Evolutionary conservation across 2,888 invertebrate species (phyloP).

Genomic region (Orthonychiurus folsomi): DNA sequence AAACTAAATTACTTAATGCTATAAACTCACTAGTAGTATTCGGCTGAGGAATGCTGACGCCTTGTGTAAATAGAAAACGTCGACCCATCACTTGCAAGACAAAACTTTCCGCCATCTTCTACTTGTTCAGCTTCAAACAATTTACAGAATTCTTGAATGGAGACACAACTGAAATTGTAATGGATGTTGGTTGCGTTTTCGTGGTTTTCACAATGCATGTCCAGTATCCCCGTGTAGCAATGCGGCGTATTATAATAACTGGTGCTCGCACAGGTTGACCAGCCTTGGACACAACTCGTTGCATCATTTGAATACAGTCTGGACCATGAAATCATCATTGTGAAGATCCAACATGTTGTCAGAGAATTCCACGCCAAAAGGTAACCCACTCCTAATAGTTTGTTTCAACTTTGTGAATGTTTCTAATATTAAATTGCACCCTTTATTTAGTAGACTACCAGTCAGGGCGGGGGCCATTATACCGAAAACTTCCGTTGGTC

Average conservation of each 20-base stretch:
- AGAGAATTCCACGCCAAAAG: conserved; percentile 30
- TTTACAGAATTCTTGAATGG: conserved; percentile 19
- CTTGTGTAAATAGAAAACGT: conserved; percentile 19
- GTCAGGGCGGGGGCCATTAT: conserved; percentile 29
- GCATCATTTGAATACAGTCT: conserved; percentile 28
- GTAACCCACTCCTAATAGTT: conserved; percentile 16
- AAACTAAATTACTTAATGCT: too few relatives aligned
- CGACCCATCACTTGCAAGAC: conserved; percentile 2
- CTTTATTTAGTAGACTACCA: too few relatives aligned
- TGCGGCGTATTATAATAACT: conserved; percentile 27
- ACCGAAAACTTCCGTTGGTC: conserved; percentile 24
- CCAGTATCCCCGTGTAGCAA: conserved; percentile 27
- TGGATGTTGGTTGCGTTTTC: conserved; percentile 13
- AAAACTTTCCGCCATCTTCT: background rate
- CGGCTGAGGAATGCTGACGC: conserved; percentile 24
- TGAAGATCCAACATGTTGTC: conserved; percentile 25
- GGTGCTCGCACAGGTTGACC: conserved; percentile 21
- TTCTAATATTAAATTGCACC: background rate
- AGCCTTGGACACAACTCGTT: conserved; percentile 27
- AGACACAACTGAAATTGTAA: conserved; percentile 23
- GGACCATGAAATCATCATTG: conserved; percentile 25
- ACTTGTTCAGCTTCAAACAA: conserved; percentile 13
- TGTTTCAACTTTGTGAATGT: background rate
- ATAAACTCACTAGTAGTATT: conserved; percentile 30
- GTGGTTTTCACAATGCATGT: conserved; percentile 8